Evolutionary conservation across 2,888 invertebrate genomes (phyloP).

Genomic region (Griposia aprilina): DNA sequence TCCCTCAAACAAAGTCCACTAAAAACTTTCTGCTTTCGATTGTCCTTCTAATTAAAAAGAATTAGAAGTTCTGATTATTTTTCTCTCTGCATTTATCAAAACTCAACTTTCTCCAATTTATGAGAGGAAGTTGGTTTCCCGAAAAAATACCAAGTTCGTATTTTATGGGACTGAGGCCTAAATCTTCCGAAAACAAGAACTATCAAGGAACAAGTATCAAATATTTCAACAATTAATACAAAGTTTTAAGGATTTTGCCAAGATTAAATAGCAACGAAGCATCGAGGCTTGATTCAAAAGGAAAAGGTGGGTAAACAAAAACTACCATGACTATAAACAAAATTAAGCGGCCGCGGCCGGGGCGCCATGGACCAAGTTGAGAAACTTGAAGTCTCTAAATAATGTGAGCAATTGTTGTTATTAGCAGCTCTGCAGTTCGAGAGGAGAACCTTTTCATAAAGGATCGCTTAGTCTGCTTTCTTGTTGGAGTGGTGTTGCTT

Average conservation of each 20-base stretch:
- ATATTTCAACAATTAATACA: slow-evolving; percentile 38
- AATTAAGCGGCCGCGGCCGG: slow-evolving; percentile 45
- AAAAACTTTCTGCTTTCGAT: background rate
- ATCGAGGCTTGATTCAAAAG: slow-evolving; percentile 60
- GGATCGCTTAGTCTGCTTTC: background rate
- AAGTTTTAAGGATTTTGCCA: slow-evolving; percentile 38
- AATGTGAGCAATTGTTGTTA: slow-evolving; percentile 30
- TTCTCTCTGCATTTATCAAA: background rate
- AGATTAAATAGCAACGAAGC: slow-evolving; percentile 38
- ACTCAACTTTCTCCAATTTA: background rate
- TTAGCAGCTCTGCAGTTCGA: slow-evolving; percentile 1
- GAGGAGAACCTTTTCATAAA: slow-evolving; percentile 3
- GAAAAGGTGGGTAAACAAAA: slow-evolving; percentile 57
- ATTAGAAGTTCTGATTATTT: background rate
- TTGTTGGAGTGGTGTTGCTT: background rate
- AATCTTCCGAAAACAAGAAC: slow-evolving; percentile 13
- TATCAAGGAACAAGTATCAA: slow-evolving; percentile 43
- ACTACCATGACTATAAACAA: slow-evolving; percentile 68
- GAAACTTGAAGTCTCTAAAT: slow-evolving; percentile 27
- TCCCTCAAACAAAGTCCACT: background rate
- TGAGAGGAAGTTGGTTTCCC: background rate
- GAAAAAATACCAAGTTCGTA: background rate
- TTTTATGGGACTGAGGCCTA: background rate
- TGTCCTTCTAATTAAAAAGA: background rate
- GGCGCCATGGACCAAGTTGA: background rate